Base-by-base conservation (phyloP, 1,140 invertebrate genomes). In the Drosophila sp. region DNA sequence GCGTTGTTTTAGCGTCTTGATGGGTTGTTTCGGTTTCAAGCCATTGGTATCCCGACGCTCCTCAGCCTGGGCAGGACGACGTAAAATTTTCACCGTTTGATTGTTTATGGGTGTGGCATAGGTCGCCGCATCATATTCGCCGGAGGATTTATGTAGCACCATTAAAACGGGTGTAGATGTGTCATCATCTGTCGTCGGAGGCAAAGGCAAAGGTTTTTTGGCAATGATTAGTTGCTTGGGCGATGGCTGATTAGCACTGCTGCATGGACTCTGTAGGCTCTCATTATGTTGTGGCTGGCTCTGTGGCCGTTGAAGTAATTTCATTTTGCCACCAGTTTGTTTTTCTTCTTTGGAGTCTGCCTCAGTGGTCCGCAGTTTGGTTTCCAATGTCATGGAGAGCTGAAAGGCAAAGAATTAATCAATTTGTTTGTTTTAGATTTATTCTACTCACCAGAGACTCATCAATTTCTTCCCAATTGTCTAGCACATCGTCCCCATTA, bases 381-480 rank as follows among this genome's bases (percentile, higher is more conserved):
- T 90, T 89, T 90, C 82, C 82, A 90, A 38, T n/a, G 75, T 86
- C 72, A 79, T 73, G 57, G 80, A 83, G 61, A 90, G 78, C 89
- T 90, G 27, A 41, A 38, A 47, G 11, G 35, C 11, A 65, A 23
- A 50, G 50, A 32, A 41, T 0, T n/a, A 58, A 38, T 32, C 8
- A 3, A 35, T 41, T 57, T 29, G n/a, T 32, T 8, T 35, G 1
- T 38, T 33, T 57, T 50, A n/a, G 27, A 60, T 17, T 60, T 41
- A 4, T 25, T 58, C 27, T 76, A 70, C 92, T 93, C 91, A 95
- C 95, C 92, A 93, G 93, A 58, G 94, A 94, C 92, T 96, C 96
- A 85, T 96, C 96, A 92, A 96, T 95, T 93, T 96, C 95, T 93
- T 97, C 96, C 96, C 96, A 97, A 93, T 95, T 96, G 92, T 96